Evolutionary conservation across 2,888 invertebrate genomes (phyloP), one percentile per base, ranked within the genome.

Genomic region (Pollenia griseotomentosa): DNA sequence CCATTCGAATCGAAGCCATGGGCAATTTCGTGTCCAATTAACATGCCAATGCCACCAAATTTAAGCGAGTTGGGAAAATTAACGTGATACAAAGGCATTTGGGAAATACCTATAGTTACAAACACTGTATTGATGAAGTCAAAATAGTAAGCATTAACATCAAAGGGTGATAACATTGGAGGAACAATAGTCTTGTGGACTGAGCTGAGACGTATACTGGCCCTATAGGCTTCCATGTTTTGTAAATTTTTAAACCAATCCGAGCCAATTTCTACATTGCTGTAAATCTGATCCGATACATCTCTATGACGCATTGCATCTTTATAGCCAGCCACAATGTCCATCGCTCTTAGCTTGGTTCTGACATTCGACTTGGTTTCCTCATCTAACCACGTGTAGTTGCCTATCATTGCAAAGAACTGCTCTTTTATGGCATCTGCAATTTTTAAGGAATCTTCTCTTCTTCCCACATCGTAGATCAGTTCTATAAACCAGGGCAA

Each of bases 11-110:
- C 82, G 16, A 83, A 44, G 0, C 91, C 92, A 14, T 92, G 92
- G 0, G 92, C 92, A 90, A 92, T 92, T 83, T 92, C 92, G 11
- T 92, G 93, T 0, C 90, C 92, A 3, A 92, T 90, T 40, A 92
- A 90, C 53, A 90, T 91, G 0, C 92, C 92, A 4, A 92, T 89
- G 1, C 93, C 92, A 0, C 90, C 92, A 33, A 90, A 92, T 61
- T 92, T 92, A 8, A 92, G 78, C 1, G 92, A 90, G 2, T 89
- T 84, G 0, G 93, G 92, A 9, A 92, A 89, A 0, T 89, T 89
- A 5, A 83, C 19, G 19, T 92, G 92, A 14, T 92, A 92, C n/a
- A 91, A 89, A 0, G 92, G 92, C 89, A 90, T 90, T 79, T 92
- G 86, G 0, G 93, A 84, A 68, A 93, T 90, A 40, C 91, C 92